phyloP scores from a whole-genome alignment of 1,140 invertebrate genomes.

The Musca vetustissima region DNA sequence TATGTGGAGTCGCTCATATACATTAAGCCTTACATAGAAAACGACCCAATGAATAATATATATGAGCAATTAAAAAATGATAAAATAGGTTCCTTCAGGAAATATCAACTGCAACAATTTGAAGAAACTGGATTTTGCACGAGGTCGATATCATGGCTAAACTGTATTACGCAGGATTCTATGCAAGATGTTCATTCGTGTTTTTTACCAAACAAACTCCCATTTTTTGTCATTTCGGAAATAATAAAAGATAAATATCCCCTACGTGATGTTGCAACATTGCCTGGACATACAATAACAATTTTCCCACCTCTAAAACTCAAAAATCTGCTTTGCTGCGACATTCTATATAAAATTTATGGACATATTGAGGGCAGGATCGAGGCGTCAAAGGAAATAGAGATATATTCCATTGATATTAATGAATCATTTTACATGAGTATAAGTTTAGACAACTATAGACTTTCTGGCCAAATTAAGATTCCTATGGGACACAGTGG shows the following conservation, averaged over 20 bases:
- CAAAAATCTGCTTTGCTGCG: conserved; percentile 75
- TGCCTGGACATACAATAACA: conserved; percentile 84
- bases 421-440: conserved; percentile 70
- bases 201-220: conserved; percentile 38
- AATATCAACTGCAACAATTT: neutral
- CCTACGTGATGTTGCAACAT: conserved; percentile 58
- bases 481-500: conserved; percentile 59
- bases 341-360: conserved; percentile 66
- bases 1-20: conserved; percentile 46
- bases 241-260: conserved; percentile 81
- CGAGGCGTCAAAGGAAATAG: conserved; percentile 56
- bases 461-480: conserved; percentile 65
- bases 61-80: neutral
- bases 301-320: conserved; percentile 82
- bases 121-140: conserved; percentile 44
- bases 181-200: conserved; percentile 36
- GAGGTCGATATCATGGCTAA: conserved; percentile 42
- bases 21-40: conserved; percentile 36
- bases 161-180: conserved; percentile 30
- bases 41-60: neutral
- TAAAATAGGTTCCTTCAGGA: conserved; percentile 1
- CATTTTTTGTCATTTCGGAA: conserved; percentile 51
- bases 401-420: conserved; percentile 66
- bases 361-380: conserved; percentile 62
- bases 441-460: conserved; percentile 82